phyloP scores from a whole-genome alignment of 2,113 vertebrate genomes.

The Gopherus evgoodei region DNA sequence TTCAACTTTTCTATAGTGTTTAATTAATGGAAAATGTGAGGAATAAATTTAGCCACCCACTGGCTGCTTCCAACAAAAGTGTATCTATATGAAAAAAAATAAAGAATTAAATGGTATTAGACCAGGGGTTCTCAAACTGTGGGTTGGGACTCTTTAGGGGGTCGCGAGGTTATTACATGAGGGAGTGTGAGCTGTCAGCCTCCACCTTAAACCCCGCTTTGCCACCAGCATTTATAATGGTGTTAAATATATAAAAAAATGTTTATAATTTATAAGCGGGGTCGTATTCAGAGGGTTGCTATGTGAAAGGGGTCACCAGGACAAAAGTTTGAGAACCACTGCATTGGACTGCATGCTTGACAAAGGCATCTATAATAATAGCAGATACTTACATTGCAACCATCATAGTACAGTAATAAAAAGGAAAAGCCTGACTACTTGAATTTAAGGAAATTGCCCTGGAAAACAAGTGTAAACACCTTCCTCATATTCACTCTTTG shows the following conservation, averaged over 20 bases:
- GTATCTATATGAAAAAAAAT: slow-evolving; percentile 39
- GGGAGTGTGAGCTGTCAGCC: no score
- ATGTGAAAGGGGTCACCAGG: no score
- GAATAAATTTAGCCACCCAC: slow-evolving; percentile 48
- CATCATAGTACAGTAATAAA: slow-evolving; percentile 6
- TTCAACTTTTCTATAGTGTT: slow-evolving; percentile 5
- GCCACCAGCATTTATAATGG: no score
- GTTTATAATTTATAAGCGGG: no score
- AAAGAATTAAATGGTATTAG: slow-evolving; percentile 47
- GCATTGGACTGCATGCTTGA: neutral
- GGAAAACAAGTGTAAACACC: neutral
- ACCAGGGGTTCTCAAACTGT: neutral
- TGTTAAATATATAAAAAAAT: no score
- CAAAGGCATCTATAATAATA: slow-evolving; percentile 29
- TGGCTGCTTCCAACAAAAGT: neutral
- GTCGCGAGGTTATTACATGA: no score
- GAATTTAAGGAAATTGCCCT: neutral
- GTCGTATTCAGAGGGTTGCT: no score
- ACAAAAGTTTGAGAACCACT: no score
- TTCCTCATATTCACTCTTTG: neutral
- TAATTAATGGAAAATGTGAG: slow-evolving; percentile 26
- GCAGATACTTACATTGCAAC: neutral
- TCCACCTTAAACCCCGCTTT: no score
- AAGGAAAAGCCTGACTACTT: neutral
- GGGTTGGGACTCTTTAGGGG: no score